Evolutionary conservation across 2,888 invertebrate genomes (phyloP).

Genomic region (Lasioglossum leucozonium): DNA sequence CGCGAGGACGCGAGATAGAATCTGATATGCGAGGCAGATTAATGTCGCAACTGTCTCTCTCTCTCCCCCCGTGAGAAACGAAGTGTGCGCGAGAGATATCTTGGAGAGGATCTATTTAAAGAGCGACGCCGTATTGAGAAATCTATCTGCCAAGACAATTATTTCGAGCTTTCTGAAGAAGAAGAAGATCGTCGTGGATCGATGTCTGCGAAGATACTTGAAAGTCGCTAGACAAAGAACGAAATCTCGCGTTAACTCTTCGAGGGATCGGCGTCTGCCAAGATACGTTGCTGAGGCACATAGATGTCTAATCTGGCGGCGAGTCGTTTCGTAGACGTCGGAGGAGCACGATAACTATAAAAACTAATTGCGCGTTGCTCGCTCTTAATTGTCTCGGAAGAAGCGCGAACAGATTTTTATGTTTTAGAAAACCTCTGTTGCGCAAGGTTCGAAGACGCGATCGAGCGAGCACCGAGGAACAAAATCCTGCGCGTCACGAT

Average conservation of each 20-base stretch:
- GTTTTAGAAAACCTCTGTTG: background rate
- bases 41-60: background rate
- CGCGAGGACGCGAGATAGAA: background rate
- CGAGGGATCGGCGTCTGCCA: background rate
- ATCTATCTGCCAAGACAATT: background rate
- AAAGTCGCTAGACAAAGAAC: background rate
- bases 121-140: background rate
- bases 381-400: background rate
- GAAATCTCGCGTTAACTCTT: background rate
- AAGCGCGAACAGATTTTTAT: background rate
- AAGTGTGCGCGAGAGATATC: background rate
- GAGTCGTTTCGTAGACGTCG: too few relatives aligned
- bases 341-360: too few relatives aligned
- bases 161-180: slow-evolving; percentile 5
- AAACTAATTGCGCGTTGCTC: too few relatives aligned
- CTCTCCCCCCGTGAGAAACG: background rate
- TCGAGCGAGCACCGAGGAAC: background rate
- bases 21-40: background rate
- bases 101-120: background rate
- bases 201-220: background rate
- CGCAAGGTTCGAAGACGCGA: too few relatives aligned
- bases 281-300: background rate
- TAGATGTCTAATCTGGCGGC: too few relatives aligned
- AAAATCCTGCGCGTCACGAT: too few relatives aligned
- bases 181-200: too few relatives aligned